These are phyloP conservation scores for Illadopsis cleaveri DNA, from an alignment of 2,113 vertebrate species.

Conservation along the genomic window DNA sequence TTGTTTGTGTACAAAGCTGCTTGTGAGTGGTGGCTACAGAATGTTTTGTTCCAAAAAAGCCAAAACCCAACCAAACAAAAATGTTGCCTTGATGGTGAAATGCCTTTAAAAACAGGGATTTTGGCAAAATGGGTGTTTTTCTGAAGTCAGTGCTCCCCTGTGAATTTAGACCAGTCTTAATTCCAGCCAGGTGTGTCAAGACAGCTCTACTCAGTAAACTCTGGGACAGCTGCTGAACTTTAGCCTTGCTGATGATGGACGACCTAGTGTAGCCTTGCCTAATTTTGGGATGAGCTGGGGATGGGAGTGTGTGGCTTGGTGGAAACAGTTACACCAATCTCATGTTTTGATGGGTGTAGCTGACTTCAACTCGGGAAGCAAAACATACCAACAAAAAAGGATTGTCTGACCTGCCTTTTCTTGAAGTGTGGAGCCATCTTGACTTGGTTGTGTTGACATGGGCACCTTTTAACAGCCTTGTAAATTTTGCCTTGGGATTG, in stretches of 20 bases:
- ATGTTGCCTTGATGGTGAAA: neutral
- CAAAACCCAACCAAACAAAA: neutral
- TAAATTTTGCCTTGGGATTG: neutral
- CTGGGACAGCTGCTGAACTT: neutral
- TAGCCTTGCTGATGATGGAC: neutral
- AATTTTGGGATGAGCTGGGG: neutral
- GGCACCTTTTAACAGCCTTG: neutral
- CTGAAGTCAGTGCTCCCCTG: neutral
- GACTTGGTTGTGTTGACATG: neutral
- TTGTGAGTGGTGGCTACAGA: neutral
- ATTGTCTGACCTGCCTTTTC: neutral
- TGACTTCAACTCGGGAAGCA: neutral
- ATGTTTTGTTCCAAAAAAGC: neutral
- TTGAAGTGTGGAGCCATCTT: neutral
- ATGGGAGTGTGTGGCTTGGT: neutral
- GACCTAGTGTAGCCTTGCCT: neutral
- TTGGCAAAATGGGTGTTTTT: neutral
- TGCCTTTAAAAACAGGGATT: neutral
- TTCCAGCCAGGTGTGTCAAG: neutral
- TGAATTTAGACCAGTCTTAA: neutral
- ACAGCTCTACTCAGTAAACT: accelerated
- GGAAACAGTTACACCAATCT: neutral
- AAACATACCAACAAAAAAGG: accelerated
- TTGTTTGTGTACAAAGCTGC: neutral
- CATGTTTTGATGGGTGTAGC: neutral